A percentile compares a stretch with the other conserved stretches of the same genome.
phyloP scores from a whole-genome alignment of 1,140 invertebrate genomes.

The Euura lappo region DNA sequence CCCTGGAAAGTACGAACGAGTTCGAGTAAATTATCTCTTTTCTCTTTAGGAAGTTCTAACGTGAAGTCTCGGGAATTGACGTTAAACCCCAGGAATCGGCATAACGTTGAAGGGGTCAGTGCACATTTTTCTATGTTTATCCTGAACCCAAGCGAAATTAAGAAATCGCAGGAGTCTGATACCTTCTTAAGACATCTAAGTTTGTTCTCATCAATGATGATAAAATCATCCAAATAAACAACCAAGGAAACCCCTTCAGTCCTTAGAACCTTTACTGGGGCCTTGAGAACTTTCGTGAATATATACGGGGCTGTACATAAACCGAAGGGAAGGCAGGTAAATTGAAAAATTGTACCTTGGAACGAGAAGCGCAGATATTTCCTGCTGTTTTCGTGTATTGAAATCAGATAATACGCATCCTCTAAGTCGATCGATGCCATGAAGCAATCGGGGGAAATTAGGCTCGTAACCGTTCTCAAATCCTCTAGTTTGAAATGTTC shows the following conservation, averaged over 20 bases:
- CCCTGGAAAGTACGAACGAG: too few species aligned
- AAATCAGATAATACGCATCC: constrained; percentile 33
- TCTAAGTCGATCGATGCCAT: too few species aligned
- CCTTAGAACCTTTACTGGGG: too few species aligned
- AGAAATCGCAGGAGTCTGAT: constrained; percentile 11
- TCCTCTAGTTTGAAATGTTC: constrained; percentile 34
- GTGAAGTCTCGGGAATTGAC: constrained; percentile 8
- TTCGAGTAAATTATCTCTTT: constrained; percentile 17
- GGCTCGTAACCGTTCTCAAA: constrained; percentile 17
- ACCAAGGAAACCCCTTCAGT: constrained; percentile 15
- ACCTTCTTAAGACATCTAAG: too few species aligned
- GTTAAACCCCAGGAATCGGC: constrained; percentile 23
- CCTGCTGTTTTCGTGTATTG: constrained; percentile 9
- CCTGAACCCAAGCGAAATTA: constrained; percentile 18
- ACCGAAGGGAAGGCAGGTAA: constrained; percentile 34
- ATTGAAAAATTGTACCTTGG: constrained; percentile 30
- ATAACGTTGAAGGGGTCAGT: constrained; percentile 16
- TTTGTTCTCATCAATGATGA: too few species aligned
- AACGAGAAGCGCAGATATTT: constrained; percentile 37
- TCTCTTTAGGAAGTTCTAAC: constrained; percentile 20
- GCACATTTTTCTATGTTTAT: too few species aligned
- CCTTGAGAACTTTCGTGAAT: constrained; percentile 33
- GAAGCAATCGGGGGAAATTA: constrained; percentile 30
- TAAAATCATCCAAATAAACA: too few species aligned
- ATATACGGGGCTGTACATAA: constrained; percentile 30